Percentiles rank a stretch among this genome's conserved stretches.
These are phyloP conservation scores for Lerema accius DNA, from an alignment of 1,140 invertebrate species.

Conservation along the genomic window DNA sequence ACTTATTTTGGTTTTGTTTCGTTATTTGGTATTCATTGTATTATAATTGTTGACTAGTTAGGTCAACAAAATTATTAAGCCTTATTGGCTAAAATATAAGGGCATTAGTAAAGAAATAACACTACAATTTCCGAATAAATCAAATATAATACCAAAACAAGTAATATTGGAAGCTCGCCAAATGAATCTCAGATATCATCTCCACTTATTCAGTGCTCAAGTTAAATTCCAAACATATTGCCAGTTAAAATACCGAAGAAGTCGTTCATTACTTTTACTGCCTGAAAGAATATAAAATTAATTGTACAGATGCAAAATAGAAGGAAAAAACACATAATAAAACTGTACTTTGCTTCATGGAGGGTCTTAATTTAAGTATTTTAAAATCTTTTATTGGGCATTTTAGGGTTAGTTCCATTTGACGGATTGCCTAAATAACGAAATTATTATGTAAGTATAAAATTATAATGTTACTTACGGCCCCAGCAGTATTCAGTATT, in stretches of 20 bases:
- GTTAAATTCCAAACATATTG: background rate
- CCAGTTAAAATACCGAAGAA: constrained; percentile 4
- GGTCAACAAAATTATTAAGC: no score
- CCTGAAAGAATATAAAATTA: constrained; percentile 3
- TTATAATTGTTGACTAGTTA: no score
- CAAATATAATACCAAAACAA: background rate
- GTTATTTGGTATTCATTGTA: no score
- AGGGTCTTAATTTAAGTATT: no score
- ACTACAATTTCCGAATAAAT: background rate
- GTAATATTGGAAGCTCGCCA: background rate
- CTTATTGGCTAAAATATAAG: background rate
- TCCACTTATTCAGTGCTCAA: background rate
- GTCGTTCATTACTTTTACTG: constrained; percentile 10
- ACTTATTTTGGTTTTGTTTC: no score
- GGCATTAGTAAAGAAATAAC: background rate
- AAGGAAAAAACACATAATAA: no score
- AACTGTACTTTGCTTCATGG: no score
- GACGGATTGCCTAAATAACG: no score
- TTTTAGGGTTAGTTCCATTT: no score
- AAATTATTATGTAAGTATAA: no score
- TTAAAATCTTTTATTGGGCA: no score
- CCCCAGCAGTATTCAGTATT: constrained; percentile 10
- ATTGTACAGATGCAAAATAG: background rate
- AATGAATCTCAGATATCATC: background rate
- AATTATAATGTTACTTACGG: constrained; percentile 8